Base-by-base conservation (phyloP, 1,140 invertebrate species). In the Adelges cooleyi region DNA sequence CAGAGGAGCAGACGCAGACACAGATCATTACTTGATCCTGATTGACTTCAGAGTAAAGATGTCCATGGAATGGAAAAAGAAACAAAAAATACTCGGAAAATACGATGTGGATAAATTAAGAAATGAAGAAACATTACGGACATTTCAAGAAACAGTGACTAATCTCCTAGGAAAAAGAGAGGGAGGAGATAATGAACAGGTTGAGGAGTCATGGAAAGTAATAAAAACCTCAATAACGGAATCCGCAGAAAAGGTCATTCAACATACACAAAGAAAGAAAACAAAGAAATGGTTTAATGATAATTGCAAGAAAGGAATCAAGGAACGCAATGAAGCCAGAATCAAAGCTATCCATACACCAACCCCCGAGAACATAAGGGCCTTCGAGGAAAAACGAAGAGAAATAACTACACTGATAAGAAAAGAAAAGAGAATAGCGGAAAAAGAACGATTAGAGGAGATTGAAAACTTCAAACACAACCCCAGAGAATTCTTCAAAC, bases 11-110 rank as follows among this genome's bases (percentile, higher is more conserved):
- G 44, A 69, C 20, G 36, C 17, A 36, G 69, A 67, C 10, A 49
- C 68, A 10, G 68, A 69, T 25, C 66, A 69, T 48, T 67, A 33
- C n/a, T 42, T 70, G 49, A 56, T 70, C 6, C 18, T 22, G 44
- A 48, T 22, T 48, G 44, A 48, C 44, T 48, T 22, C 18, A 48
- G 44, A 48, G 44, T 48, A 48, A 22, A 22, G 44, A 48, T 48
- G 44, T 42, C 40, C 40, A 42, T 42, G 40, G 40, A 42, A 42
- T 42, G 40, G 13, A 42, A 42, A 42, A 42, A 42, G 40, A 42
- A 42, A 42, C 13, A 42, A 42, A 42, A 42, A 42, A 42, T 42
- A 42, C 40, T 42, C 13, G 44, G 44, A 22, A 48, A 48, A 48
- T 48, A 17, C 8, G 44, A 22, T 48, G 18, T 48, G 8, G 44